Percentiles rank a stretch among this genome's conserved stretches.
Evolutionary conservation across 1,140 invertebrate genomes (phyloP).

Genomic region (Mylabris phalerata): DNA sequence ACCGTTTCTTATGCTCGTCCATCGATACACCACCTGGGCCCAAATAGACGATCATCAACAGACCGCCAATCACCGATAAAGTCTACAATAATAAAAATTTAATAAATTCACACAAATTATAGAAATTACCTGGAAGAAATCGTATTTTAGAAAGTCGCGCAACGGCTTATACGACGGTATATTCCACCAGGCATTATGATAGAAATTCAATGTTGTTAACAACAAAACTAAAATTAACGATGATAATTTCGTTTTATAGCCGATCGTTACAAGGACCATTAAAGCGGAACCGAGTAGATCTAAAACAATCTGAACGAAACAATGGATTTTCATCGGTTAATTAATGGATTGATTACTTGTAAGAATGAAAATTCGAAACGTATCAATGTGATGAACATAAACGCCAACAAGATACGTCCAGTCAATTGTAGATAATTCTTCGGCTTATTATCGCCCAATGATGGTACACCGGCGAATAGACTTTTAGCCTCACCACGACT

Average conservation of each 20-base stretch:
- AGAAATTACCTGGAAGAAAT: constrained; percentile 90
- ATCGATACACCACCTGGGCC: constrained; percentile 98
- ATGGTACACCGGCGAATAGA: constrained; percentile 96
- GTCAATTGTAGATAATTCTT: constrained; percentile 96
- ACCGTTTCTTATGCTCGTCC: constrained; percentile 99
- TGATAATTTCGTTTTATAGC: constrained; percentile 97
- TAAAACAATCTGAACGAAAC: constrained; percentile 63
- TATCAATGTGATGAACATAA: constrained; percentile 97
- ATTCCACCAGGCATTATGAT: constrained; percentile 97
- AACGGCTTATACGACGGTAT: constrained; percentile 91
- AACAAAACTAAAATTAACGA: constrained; percentile 89
- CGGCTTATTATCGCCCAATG: constrained; percentile 92
- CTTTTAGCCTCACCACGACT: constrained; percentile 85
- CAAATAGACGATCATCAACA: constrained; percentile 97
- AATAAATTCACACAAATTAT: constrained; percentile 5
- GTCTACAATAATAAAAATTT: constrained; percentile 64
- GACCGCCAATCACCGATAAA: constrained; percentile 94
- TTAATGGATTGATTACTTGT: constrained; percentile 53
- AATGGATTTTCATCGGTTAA: constrained; percentile 18
- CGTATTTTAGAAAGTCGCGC: constrained; percentile 98
- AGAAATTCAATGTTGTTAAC: constrained; percentile 87
- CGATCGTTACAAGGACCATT: constrained; percentile 94
- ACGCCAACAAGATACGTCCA: constrained; percentile 90
- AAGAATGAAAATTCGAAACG: constrained; percentile 88
- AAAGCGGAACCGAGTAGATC: constrained; percentile 89